These are phyloP conservation scores for Actenoides hombroni DNA, from an alignment of 2,113 vertebrate genomes.

Conservation along the genomic window DNA sequence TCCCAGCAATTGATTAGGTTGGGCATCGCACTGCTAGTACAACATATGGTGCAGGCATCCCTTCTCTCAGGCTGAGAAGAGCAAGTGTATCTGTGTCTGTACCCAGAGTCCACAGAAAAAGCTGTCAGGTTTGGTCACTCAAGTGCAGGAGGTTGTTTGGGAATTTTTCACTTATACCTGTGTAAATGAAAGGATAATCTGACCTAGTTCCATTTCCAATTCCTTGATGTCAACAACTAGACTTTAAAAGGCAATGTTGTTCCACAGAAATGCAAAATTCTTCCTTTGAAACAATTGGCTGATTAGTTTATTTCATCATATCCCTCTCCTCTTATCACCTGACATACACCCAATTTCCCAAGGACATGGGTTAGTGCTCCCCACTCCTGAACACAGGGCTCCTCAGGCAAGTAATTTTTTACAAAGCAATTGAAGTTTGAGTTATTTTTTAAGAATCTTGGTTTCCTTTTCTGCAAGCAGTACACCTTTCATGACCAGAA, in stretches of 20 bases:
- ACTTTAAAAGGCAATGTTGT: not conserved
- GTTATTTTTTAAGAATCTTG: not conserved
- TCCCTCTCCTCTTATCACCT: not conserved
- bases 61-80: not conserved
- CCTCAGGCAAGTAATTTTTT: not conserved
- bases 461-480: not conserved
- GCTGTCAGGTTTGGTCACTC: not conserved
- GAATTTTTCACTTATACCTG: not conserved
- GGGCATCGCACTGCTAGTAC: not conserved
- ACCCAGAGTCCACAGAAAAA: not conserved
- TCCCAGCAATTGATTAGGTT: fast-evolving
- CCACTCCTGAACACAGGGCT: not conserved
- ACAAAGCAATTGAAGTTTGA: not conserved
- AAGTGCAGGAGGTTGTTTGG: not conserved
- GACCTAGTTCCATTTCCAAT: not conserved
- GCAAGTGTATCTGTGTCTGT: not conserved
- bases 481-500: not conserved
- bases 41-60: not conserved
- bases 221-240: not conserved
- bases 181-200: not conserved
- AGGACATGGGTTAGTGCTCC: not conserved
- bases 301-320: not conserved
- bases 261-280: not conserved
- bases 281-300: not conserved
- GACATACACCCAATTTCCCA: not conserved